Percentiles rank a stretch among this genome's conserved stretches.
phyloP scores from a whole-genome alignment of 2,888 invertebrate genomes.

The Erebia palarica region DNA sequence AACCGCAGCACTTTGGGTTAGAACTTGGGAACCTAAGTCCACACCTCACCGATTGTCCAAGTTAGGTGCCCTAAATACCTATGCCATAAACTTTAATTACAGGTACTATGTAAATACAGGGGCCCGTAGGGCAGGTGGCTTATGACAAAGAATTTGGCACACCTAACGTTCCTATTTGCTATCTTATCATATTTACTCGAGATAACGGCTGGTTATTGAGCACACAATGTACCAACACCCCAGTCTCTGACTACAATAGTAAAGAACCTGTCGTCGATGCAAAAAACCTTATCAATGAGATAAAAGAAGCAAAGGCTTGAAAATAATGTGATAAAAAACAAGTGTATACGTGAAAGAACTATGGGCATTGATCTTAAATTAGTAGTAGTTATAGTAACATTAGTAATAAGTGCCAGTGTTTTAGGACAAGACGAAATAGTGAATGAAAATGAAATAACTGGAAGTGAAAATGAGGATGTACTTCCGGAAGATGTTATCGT shows the following conservation, averaged over 20 bases:
- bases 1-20: no score
- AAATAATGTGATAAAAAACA: constrained; percentile 63
- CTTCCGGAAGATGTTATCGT: constrained; percentile 39
- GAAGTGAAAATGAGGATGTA: constrained; percentile 52
- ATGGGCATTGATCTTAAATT: constrained; percentile 68
- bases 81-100: constrained; percentile 4
- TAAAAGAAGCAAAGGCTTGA: constrained; percentile 49
- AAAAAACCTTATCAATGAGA: constrained; percentile 53
- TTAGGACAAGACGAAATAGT: constrained; percentile 62
- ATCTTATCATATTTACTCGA: constrained; percentile 75
- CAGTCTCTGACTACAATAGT: constrained; percentile 67
- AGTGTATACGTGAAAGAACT: constrained; percentile 52
- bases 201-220: constrained; percentile 74
- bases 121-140: constrained; percentile 55
- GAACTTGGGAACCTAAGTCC: no score
- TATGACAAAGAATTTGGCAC: constrained; percentile 81
- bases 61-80: background rate
- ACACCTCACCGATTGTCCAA: no score
- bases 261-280: constrained; percentile 65
- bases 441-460: constrained; percentile 55
- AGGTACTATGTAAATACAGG: constrained; percentile 20
- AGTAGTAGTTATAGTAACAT: constrained; percentile 55
- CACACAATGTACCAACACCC: constrained; percentile 65
- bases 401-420: constrained; percentile 68
- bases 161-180: constrained; percentile 78